Conservation (phyloP, 2,888 invertebrate genomes). For the Anoncus sp. region DNA sequence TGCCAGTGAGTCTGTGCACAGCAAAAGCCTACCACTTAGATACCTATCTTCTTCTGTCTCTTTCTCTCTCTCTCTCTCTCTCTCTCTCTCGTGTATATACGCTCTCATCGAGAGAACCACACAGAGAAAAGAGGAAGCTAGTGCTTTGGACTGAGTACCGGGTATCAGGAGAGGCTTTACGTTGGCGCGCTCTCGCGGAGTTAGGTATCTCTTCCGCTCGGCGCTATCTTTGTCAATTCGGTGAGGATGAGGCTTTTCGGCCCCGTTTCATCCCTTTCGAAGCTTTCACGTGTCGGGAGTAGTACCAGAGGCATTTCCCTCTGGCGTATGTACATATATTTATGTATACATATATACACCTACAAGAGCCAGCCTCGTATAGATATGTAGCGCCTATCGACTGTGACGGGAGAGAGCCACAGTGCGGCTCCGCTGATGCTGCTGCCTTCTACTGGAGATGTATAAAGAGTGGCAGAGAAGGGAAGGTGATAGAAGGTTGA, state of each 20-base stretch:
- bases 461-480: slow-evolving; percentile 43
- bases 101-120: background rate
- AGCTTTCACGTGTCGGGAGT: slow-evolving; percentile 72
- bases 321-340: background rate
- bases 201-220: slow-evolving; percentile 33
- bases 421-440: background rate
- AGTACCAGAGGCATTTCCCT: slow-evolving; percentile 3
- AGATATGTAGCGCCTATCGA: background rate
- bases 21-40: slow-evolving; percentile 42
- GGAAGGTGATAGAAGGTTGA: slow-evolving; percentile 56
- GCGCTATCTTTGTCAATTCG: slow-evolving; percentile 72
- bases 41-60: slow-evolving; percentile 13
- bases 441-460: background rate
- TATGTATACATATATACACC: background rate
- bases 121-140: slow-evolving; percentile 34
- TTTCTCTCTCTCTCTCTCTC: slow-evolving; percentile 22
- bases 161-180: slow-evolving; percentile 38
- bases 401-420: slow-evolving; percentile 5
- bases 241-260: slow-evolving; percentile 68
- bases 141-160: slow-evolving; percentile 27
- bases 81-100: slow-evolving; percentile 14
- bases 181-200: slow-evolving; percentile 26
- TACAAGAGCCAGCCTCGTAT: background rate
- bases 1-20: slow-evolving; percentile 39
- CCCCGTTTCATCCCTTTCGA: slow-evolving; percentile 73